A percentile compares a stretch with the other conserved stretches of the same genome.
Conservation (phyloP, 2,888 invertebrate genomes). For the Lepidonotus clava region DNA sequence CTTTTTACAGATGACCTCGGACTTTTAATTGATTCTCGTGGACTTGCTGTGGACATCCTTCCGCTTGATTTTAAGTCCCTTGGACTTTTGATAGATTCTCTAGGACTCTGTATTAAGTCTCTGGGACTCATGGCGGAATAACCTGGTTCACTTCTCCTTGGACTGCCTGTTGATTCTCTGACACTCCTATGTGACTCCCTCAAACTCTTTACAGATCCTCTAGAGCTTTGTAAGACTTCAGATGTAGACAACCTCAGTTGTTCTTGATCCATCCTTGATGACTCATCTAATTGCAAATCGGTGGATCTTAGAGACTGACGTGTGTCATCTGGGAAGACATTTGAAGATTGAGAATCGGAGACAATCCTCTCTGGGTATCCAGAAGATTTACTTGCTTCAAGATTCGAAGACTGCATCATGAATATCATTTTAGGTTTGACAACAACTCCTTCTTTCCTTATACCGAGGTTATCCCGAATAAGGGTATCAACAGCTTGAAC, state of each 20-base stretch:
- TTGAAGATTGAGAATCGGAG: neutral
- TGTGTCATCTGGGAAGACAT: too few relatives aligned
- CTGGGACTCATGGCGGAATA: neutral
- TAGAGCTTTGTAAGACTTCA: neutral
- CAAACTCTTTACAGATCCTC: neutral
- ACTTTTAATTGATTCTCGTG: neutral
- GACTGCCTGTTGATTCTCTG: neutral
- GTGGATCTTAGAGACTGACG: neutral
- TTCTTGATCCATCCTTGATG: neutral
- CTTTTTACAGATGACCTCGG: neutral
- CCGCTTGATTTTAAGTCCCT: neutral
- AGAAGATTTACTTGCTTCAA: neutral
- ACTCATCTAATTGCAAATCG: neutral
- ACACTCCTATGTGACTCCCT: neutral
- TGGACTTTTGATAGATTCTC: conserved; percentile 27
- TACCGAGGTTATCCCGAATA: neutral
- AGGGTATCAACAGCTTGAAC: neutral
- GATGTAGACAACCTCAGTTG: neutral
- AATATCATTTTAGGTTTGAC: conserved; percentile 33
- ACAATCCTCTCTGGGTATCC: neutral
- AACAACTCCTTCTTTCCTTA: neutral
- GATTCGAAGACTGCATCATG: conserved; percentile 33
- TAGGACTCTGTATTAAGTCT: neutral
- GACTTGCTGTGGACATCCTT: neutral
- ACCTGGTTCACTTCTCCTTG: too few relatives aligned